Base-by-base conservation (phyloP, 1,140 invertebrate species). In the Halictus rubicundus region DNA sequence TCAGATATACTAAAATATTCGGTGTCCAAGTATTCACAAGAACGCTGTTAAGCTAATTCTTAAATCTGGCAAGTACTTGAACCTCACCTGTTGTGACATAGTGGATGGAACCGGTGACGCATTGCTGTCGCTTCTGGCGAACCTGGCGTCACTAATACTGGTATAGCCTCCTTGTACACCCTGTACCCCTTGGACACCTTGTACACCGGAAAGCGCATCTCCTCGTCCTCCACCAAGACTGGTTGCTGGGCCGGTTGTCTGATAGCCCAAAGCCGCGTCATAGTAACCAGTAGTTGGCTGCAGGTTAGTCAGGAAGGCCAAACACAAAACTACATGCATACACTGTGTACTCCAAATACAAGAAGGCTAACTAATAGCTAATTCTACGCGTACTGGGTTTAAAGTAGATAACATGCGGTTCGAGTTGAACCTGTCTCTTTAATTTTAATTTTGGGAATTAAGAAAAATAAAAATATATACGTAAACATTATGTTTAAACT, bases 41-140 rank as follows among this genome's bases (percentile, higher is more conserved):
- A 80, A 63, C 19, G 32, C 21, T 23, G n/a, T 68, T 69, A 25
- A 52, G 32, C 46, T 32, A 14, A 46, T 59, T 16, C 16, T 61
- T 8, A 32, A 37, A 5, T 80, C 23, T 68, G 68, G 14, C 23
- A 46, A 46, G 54, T 59, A 16, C 23, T 27, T 57, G 65, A 75
- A 80, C 83, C 83, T 88, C 84, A 95, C 94, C 93, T 96, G 96
- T 89, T 96, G 96, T 68, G 95, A 95, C 92, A 96, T 94, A 82
- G 95, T 96, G 72, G 96, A 95, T 76, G 95, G 95, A 81, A 97
- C 96, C 60, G 97, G 96, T 80, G 96, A 96, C 73, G 96, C 96
- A 93, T 97, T 97, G 91, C 96, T 96, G 91, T 97, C 97, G 75
- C 96, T 96, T 88, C 97, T 94, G 64, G 96, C 94, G 91, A 97